These are phyloP conservation scores for Pangasius sanitwongsei DNA, from an alignment of 2,797 vertebrate genomes.

Conservation along the genomic window DNA sequence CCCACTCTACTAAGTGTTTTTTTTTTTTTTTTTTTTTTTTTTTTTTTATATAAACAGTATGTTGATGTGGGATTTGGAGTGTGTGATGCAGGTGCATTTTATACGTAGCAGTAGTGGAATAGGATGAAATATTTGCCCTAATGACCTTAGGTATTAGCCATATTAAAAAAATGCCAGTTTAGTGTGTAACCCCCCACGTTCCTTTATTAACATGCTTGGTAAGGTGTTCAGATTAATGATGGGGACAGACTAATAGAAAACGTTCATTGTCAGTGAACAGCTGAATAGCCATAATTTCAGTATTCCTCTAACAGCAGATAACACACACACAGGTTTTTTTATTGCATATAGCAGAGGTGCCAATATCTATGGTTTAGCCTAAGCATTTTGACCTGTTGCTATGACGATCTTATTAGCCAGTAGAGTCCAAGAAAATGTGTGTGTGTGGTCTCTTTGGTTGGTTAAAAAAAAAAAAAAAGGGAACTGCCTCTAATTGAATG, in stretches of 20 bases:
- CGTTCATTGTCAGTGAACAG: neutral
- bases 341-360: neutral
- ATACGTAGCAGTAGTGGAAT: neutral
- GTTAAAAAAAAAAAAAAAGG: neutral
- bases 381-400: neutral
- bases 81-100: neutral
- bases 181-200: neutral
- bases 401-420: neutral
- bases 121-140: conserved; percentile 21
- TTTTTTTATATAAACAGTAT: neutral
- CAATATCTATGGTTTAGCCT: neutral
- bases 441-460: neutral
- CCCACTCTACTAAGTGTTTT: neutral
- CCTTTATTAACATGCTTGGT: conserved; percentile 21
- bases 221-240: neutral
- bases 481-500: neutral
- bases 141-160: neutral
- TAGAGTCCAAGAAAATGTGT: neutral
- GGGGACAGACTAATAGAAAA: neutral
- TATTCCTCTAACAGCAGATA: neutral
- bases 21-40: neutral
- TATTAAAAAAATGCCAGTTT: neutral
- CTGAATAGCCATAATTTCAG: neutral
- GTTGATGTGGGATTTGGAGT: conserved; percentile 13
- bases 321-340: neutral